These are phyloP conservation scores for Gila orcuttii DNA, from an alignment of 2,113 vertebrate species.

Conservation along the genomic window DNA sequence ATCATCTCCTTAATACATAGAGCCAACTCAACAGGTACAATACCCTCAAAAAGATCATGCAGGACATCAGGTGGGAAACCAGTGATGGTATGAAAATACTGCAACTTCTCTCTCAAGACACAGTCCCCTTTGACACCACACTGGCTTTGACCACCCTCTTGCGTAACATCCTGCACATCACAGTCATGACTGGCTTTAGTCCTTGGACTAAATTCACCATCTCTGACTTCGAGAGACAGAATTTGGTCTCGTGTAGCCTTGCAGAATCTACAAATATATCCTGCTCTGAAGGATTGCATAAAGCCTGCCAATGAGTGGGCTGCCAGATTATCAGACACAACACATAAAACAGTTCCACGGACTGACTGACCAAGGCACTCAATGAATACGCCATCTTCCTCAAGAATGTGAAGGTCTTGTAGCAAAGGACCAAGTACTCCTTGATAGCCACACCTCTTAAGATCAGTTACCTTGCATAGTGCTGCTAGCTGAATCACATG, in stretches of 20 bases:
- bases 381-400: constrained; percentile 55
- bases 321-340: constrained; percentile 46
- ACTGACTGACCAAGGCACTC: constrained; percentile 50
- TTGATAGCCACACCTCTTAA: constrained; percentile 38
- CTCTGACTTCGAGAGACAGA: constrained; percentile 14
- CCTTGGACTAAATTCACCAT: constrained; percentile 14
- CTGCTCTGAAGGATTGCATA: constrained; percentile 39
- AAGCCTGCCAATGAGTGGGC: constrained; percentile 45
- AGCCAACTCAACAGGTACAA: constrained; percentile 31
- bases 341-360: constrained; percentile 32
- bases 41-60: constrained; percentile 34
- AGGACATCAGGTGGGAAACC: constrained; percentile 38
- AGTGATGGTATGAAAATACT: constrained; percentile 23
- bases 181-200: constrained; percentile 32
- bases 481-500: constrained; percentile 45
- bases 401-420: constrained; percentile 48
- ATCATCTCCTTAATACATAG: constrained; percentile 39
- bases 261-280: constrained; percentile 49
- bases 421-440: constrained; percentile 48
- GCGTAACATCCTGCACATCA: constrained; percentile 33
- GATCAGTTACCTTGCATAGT: constrained; percentile 24
- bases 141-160: constrained; percentile 9
- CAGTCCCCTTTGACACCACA: constrained; percentile 19
- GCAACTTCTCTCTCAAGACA: not conserved
- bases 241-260: constrained; percentile 30